Conservation (phyloP, 2,113 vertebrate genomes). For the Martes martes region DNA sequence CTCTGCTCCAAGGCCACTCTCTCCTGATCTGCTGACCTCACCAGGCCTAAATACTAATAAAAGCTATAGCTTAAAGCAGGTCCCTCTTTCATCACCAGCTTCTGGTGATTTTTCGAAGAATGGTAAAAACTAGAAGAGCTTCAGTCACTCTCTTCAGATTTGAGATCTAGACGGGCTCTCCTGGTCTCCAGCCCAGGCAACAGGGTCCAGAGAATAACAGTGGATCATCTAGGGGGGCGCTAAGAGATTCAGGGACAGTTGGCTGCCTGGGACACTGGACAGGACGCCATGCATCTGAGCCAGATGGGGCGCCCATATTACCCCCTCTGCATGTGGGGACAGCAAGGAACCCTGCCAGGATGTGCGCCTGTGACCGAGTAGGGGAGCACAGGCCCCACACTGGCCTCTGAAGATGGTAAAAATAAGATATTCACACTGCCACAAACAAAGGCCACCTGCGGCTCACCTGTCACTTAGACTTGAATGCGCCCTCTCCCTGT, state of each 20-base stretch:
- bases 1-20: background rate
- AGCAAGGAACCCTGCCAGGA: too few species aligned
- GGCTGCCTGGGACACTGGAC: background rate
- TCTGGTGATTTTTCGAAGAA: background rate
- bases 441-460: fast-evolving
- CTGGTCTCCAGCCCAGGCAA: background rate
- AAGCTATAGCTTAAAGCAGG: background rate
- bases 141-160: background rate
- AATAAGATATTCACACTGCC: fast-evolving
- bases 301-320: fast-evolving
- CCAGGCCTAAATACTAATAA: background rate
- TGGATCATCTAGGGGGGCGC: background rate
- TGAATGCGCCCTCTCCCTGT: fast-evolving
- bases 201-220: background rate
- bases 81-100: background rate
- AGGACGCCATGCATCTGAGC: background rate
- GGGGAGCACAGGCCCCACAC: background rate
- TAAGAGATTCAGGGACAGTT: background rate
- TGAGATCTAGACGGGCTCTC: background rate
- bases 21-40: background rate
- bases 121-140: background rate
- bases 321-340: background rate
- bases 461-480: background rate
- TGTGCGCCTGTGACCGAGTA: background rate
- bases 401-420: background rate